Evolutionary conservation across 2,797 vertebrate species (phyloP).

Genomic region (Arnoldichthys spilopterus): DNA sequence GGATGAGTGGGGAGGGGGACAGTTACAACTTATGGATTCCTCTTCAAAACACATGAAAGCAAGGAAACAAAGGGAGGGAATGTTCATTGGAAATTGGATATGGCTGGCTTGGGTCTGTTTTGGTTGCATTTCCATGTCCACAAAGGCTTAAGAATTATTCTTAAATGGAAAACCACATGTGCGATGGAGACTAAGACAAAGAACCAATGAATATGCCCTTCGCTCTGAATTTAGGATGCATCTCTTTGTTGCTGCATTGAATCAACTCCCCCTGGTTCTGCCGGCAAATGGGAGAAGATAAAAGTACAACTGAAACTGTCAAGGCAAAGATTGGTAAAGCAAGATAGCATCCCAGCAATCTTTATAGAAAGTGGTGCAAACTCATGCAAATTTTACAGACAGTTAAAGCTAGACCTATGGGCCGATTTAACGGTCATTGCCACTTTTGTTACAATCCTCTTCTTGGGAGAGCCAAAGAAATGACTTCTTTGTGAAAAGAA

Average conservation of each 20-base stretch:
- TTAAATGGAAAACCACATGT: constrained; percentile 64
- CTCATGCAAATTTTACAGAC: background rate
- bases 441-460: background rate
- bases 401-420: background rate
- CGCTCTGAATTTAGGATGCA: constrained; percentile 46
- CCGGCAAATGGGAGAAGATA: constrained; percentile 33
- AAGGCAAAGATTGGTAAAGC: constrained; percentile 21
- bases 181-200: constrained; percentile 51
- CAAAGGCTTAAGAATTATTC: constrained; percentile 60
- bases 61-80: constrained; percentile 59
- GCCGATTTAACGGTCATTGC: background rate
- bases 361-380: constrained; percentile 7
- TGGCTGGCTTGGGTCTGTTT: constrained; percentile 53
- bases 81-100: constrained; percentile 61
- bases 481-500: background rate
- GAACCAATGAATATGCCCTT: constrained; percentile 51
- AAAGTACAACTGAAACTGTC: constrained; percentile 27
- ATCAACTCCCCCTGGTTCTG: constrained; percentile 40
- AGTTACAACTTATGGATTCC: constrained; percentile 54
- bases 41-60: constrained; percentile 52
- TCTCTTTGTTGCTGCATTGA: constrained; percentile 44
- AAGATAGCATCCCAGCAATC: background rate
- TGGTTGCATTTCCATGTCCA: constrained; percentile 57
- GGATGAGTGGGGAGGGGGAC: constrained; percentile 16
- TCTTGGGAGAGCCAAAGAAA: background rate